Evolutionary conservation across 2,113 vertebrate species (phyloP).

Genomic region (Oreochromis niloticus): DNA sequence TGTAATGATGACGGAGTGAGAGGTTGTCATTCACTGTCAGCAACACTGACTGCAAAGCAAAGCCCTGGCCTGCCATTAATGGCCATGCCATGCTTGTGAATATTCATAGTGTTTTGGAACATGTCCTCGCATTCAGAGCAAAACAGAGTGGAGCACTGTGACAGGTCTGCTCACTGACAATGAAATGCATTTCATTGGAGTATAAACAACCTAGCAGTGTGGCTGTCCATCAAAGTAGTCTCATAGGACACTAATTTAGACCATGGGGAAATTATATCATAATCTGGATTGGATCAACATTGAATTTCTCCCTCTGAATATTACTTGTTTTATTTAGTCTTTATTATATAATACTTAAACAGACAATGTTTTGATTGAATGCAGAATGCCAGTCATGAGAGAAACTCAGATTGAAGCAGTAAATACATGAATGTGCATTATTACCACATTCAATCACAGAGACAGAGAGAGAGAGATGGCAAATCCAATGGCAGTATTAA

Average conservation of each 20-base stretch:
- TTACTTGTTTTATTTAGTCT: slow-evolving; percentile 3
- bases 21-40: slow-evolving; percentile 5
- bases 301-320: neutral
- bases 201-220: slow-evolving; percentile 19
- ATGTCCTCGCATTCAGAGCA: neutral
- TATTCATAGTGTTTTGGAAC: slow-evolving; percentile 26
- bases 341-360: neutral
- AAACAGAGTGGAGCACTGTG: neutral
- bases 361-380: neutral
- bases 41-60: slow-evolving; percentile 7
- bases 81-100: slow-evolving; percentile 3
- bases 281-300: slow-evolving; percentile 4
- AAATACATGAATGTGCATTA: neutral
- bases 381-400: neutral
- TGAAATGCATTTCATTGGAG: slow-evolving; percentile 24
- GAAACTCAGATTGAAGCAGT: neutral
- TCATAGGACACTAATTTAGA: neutral
- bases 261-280: slow-evolving; percentile 53
- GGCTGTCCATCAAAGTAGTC: slow-evolving; percentile 33
- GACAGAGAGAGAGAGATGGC: neutral
- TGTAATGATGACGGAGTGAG: neutral
- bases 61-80: neutral
- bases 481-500: neutral
- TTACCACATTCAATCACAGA: neutral
- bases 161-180: neutral